A percentile compares a stretch with the other conserved stretches of the same genome.
Conservation (phyloP, 2,113 vertebrate species). For the Microtus oregoni region DNA sequence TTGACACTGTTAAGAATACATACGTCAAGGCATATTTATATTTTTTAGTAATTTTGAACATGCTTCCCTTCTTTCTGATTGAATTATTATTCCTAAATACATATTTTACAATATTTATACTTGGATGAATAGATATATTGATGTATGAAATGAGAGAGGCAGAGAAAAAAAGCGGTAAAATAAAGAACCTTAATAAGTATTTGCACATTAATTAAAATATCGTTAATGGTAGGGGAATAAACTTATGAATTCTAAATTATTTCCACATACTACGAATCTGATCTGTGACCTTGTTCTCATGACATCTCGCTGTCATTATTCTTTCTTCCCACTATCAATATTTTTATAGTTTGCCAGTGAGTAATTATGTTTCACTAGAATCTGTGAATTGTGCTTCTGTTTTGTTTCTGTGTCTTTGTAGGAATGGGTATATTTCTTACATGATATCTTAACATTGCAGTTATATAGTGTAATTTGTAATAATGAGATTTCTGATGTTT, state of each 20-base stretch:
- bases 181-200: not conserved
- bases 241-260: not conserved
- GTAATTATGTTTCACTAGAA: not conserved
- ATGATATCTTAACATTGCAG: not conserved
- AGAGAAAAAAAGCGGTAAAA: not conserved
- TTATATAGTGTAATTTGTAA: not conserved
- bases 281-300: not conserved
- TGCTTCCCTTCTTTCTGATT: not conserved
- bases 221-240: not conserved
- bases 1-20: not conserved
- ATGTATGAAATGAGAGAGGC: not conserved
- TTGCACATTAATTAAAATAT: not conserved
- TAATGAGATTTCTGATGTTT: not conserved
- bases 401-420: not conserved
- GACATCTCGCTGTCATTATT: not conserved
- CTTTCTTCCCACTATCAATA: not conserved
- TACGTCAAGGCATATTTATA: not conserved
- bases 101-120: not conserved
- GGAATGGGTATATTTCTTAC: not conserved
- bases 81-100: not conserved
- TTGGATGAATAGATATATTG: not conserved
- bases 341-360: not conserved
- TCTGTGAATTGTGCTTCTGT: not conserved
- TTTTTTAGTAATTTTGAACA: too few species aligned
- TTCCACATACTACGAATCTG: not conserved